Evolutionary conservation across 2,797 vertebrate species (phyloP).

Genomic region (Pseudomugil tenellus): DNA sequence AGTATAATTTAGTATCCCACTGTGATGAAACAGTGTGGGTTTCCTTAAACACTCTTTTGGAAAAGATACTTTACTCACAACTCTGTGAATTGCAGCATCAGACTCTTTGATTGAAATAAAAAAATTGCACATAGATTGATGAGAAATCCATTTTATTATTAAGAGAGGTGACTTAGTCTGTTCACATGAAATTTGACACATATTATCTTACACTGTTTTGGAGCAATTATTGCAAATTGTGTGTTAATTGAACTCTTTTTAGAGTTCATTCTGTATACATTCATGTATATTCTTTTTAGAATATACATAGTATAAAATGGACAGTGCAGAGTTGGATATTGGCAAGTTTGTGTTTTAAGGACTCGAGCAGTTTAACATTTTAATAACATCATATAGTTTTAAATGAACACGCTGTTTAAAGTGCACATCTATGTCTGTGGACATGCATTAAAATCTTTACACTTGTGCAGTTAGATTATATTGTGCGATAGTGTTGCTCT

Average conservation of each 20-base stretch:
- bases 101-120: too few relatives aligned
- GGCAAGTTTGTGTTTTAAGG: neutral
- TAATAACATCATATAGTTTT: neutral
- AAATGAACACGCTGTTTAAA: constrained; percentile 10
- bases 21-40: constrained; percentile 24
- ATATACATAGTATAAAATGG: neutral
- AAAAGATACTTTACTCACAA: neutral
- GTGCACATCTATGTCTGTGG: neutral
- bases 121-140: too few relatives aligned
- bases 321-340: neutral
- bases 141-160: too few relatives aligned
- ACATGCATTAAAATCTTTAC: neutral
- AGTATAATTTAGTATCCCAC: constrained; percentile 48
- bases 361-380: neutral
- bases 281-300: too few relatives aligned
- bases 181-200: neutral
- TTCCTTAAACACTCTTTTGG: constrained; percentile 33
- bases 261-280: too few relatives aligned
- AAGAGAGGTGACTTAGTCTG: neutral
- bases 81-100: constrained; percentile 13
- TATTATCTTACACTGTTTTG: neutral
- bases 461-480: neutral
- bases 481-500: too few relatives aligned
- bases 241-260: neutral
- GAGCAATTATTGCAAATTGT: neutral